Conservation (phyloP, 2,113 vertebrate species). For the Leptocoma aspasia region DNA sequence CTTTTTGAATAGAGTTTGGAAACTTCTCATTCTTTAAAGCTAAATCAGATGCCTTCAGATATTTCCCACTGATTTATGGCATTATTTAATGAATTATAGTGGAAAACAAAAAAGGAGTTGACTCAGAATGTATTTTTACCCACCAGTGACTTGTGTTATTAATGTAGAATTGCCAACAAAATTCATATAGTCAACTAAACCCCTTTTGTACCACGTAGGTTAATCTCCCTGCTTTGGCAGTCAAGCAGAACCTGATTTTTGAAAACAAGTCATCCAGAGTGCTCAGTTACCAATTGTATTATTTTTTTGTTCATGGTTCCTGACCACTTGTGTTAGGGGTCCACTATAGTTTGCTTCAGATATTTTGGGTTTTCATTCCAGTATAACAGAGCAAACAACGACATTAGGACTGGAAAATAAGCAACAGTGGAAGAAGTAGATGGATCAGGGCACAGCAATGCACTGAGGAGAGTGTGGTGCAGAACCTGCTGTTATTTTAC, state of each 20-base stretch:
- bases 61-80: background rate
- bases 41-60: background rate
- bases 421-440: background rate
- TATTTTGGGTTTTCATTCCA: background rate
- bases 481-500: background rate
- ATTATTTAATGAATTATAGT: background rate
- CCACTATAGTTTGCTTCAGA: background rate
- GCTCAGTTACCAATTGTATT: background rate
- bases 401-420: background rate
- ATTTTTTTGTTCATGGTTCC: background rate
- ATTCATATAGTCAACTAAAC: background rate
- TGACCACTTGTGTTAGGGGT: background rate
- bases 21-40: background rate
- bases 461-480: background rate
- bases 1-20: background rate
- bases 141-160: background rate
- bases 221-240: background rate
- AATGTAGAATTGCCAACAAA: background rate
- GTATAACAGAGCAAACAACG: background rate
- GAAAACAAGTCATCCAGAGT: background rate
- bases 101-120: background rate
- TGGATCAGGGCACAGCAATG: background rate
- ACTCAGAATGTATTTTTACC: background rate
- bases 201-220: fast-evolving
- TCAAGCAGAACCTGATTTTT: background rate